Evolutionary conservation across 2,888 invertebrate genomes (phyloP).

Genomic region (Pediacus dermestoides): DNA sequence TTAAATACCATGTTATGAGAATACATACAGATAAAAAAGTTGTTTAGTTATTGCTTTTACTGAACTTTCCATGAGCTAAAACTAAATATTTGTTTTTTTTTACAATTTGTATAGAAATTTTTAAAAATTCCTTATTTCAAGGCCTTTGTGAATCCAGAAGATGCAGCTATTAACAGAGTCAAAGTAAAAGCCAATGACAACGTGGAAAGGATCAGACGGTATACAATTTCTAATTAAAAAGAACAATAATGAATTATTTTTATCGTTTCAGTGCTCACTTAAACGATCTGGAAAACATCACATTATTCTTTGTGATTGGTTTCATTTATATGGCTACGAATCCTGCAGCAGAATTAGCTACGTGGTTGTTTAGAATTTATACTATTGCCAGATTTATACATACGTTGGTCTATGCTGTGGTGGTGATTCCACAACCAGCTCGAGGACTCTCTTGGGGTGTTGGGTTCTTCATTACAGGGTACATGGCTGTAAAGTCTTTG

Average conservation of each 20-base stretch:
- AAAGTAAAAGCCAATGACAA: slow-evolving; percentile 45
- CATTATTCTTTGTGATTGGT: slow-evolving; percentile 59
- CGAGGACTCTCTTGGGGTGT: slow-evolving; percentile 33
- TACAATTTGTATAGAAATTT: too few relatives aligned
- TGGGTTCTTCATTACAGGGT: slow-evolving; percentile 35
- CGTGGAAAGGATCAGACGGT: slow-evolving; percentile 50
- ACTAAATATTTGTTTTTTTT: background rate
- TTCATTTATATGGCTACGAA: slow-evolving; percentile 58
- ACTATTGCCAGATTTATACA: slow-evolving; percentile 34
- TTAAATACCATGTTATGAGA: too few relatives aligned
- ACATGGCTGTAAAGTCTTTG: slow-evolving; percentile 35
- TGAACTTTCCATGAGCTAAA: too few relatives aligned
- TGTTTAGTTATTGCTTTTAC: too few relatives aligned
- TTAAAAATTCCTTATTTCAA: too few relatives aligned
- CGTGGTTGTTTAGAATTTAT: slow-evolving; percentile 33
- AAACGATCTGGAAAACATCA: slow-evolving; percentile 68
- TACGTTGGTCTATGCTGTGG: slow-evolving; percentile 37
- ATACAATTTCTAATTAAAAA: background rate
- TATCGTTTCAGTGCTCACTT: slow-evolving; percentile 57
- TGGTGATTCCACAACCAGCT: slow-evolving; percentile 38
- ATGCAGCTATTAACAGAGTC: slow-evolving; percentile 38
- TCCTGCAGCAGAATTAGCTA: slow-evolving; percentile 52
- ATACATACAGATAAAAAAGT: too few relatives aligned
- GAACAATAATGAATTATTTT: background rate
- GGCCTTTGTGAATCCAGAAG: slow-evolving; percentile 55